Evolutionary conservation across 1,140 invertebrate genomes (phyloP).

Genomic region (Drosophila pseudoobscura): DNA sequence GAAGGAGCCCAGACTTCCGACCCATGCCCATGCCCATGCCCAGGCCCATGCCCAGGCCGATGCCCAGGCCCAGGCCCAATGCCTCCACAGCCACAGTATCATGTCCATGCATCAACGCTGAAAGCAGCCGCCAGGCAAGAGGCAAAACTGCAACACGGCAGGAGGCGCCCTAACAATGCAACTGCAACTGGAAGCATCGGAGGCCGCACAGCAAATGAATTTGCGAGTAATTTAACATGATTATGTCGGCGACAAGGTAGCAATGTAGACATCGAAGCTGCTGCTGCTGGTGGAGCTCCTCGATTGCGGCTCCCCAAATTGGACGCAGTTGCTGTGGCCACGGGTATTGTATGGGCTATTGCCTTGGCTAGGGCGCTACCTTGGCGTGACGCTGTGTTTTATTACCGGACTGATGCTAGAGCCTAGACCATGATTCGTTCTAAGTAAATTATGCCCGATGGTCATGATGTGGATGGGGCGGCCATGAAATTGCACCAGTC

Average conservation of each 20-base stretch:
- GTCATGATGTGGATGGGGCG: constrained; percentile 62
- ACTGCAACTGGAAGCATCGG: constrained; percentile 54
- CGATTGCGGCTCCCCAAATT: constrained; percentile 57
- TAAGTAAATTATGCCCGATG: constrained; percentile 82
- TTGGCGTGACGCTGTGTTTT: constrained; percentile 79
- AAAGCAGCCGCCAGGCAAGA: constrained; percentile 61
- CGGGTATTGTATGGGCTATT: too few species aligned
- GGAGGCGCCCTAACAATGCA: constrained; percentile 72
- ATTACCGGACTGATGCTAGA: constrained; percentile 53
- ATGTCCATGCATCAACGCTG: constrained; percentile 76
- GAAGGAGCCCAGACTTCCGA: constrained; percentile 5
- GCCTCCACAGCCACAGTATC: constrained; percentile 41
- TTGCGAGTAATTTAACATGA: constrained; percentile 82
- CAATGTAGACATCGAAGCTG: constrained; percentile 73
- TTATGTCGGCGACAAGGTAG: constrained; percentile 80
- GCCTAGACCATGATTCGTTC: constrained; percentile 76
- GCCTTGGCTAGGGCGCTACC: constrained; percentile 40
- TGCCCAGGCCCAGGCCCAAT: constrained; percentile 8
- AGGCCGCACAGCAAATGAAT: constrained; percentile 76
- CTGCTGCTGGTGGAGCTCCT: constrained; percentile 36
- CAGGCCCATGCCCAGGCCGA: constrained; percentile 5
- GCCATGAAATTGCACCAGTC: constrained; percentile 45
- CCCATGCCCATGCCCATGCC: constrained; percentile 4
- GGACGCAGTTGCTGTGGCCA: constrained; percentile 59
- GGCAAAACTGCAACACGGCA: constrained; percentile 2